Percentiles rank a stretch among this genome's conserved stretches.
Conservation (phyloP, 2,797 vertebrate genomes). For the Otolemur crassicaudatus region DNA sequence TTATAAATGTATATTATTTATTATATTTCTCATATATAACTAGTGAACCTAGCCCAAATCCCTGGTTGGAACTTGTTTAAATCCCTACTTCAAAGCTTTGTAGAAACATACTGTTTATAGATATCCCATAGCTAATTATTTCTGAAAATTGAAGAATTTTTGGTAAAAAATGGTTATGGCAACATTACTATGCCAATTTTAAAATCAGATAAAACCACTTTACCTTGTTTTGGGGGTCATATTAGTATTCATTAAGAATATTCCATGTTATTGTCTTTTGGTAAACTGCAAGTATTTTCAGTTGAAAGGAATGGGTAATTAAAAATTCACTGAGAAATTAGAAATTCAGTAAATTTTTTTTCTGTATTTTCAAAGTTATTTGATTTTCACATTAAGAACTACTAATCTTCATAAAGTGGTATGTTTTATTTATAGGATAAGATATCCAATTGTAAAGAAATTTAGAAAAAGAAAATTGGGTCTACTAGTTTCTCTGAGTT, state of each 20-base stretch:
- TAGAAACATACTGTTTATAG: not conserved
- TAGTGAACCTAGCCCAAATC: not conserved
- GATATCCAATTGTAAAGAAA: not conserved
- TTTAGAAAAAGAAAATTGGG: not conserved
- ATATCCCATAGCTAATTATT: not conserved
- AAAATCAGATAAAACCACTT: conserved; percentile 52
- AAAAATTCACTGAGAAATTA: conserved; percentile 27
- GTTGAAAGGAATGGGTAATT: conserved; percentile 4
- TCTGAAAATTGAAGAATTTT: not conserved
- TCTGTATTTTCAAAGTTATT: conserved; percentile 6
- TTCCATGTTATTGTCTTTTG: not conserved
- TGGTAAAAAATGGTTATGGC: not conserved
- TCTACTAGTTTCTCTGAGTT: conserved; percentile 10
- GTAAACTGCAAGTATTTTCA: conserved; percentile 12
- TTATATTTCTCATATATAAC: not conserved
- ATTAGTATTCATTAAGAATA: conserved; percentile 47
- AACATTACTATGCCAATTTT: not conserved
- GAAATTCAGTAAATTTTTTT: not conserved
- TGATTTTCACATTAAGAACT: conserved; percentile 34
- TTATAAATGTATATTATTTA: not conserved
- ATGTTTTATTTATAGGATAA: conserved; percentile 28
- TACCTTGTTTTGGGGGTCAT: conserved; percentile 33
- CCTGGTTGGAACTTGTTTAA: not conserved
- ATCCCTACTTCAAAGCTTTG: not conserved
- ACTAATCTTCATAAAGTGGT: not conserved